Conservation (phyloP, 2,113 vertebrate genomes). For the Cairina moschata region DNA sequence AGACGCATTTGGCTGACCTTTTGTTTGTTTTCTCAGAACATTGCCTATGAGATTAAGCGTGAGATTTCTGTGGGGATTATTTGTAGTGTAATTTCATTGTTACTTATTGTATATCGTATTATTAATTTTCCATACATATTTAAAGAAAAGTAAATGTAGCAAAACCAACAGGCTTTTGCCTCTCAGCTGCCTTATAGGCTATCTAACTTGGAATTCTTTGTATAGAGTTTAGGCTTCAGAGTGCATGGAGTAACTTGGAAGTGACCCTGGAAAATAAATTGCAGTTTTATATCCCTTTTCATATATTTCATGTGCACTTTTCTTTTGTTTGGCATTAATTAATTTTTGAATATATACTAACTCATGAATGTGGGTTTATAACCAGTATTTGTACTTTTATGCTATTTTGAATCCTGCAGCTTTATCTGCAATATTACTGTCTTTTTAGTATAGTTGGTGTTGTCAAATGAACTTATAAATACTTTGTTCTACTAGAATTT, state of each 20-base stretch:
- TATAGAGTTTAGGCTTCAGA: not conserved
- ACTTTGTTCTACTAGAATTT: conserved; percentile 65
- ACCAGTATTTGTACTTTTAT: not conserved
- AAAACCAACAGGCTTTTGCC: not conserved
- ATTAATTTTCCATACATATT: not conserved
- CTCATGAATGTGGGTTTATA: conserved; percentile 11
- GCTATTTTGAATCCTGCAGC: conserved; percentile 23
- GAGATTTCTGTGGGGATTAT: not conserved
- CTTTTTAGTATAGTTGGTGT: conserved; percentile 24
- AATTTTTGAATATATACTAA: not conserved
- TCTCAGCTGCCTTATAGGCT: not conserved
- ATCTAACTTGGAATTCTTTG: not conserved
- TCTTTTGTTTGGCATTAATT: not conserved
- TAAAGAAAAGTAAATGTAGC: not conserved
- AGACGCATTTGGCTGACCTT: not conserved
- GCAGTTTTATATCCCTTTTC: not conserved
- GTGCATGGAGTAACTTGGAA: conserved; percentile 13
- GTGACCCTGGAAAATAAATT: conserved; percentile 15
- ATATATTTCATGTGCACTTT: not conserved
- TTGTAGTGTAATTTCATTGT: not conserved
- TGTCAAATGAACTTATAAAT: conserved; percentile 68
- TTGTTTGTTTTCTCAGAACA: not conserved
- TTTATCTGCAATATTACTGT: conserved; percentile 34
- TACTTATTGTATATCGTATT: not conserved
- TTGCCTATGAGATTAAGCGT: not conserved